Evolutionary conservation across 2,888 invertebrate genomes (phyloP).

Genomic region (Chymomyza fuscimana): DNA sequence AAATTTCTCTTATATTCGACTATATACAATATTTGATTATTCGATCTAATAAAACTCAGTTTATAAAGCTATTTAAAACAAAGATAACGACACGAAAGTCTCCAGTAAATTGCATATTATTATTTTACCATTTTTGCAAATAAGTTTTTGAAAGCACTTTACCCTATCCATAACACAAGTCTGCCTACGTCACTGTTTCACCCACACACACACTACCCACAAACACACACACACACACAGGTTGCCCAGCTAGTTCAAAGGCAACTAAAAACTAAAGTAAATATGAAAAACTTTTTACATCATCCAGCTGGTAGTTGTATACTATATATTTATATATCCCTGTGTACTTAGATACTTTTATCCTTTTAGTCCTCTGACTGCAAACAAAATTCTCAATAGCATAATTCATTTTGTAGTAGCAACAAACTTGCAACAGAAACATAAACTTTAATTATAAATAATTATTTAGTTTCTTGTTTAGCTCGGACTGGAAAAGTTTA

Average conservation of each 20-base stretch:
- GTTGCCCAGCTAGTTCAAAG: neutral
- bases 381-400: neutral
- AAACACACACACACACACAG: neutral
- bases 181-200: too few species aligned
- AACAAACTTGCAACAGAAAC: conserved; percentile 4
- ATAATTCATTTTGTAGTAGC: neutral
- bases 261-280: conserved; percentile 8
- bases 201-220: neutral
- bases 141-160: too few species aligned
- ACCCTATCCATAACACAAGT: too few species aligned
- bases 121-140: too few species aligned
- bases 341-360: neutral
- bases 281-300: neutral
- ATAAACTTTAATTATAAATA: conserved; percentile 55
- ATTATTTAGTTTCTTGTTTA: conserved; percentile 35
- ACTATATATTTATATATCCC: neutral
- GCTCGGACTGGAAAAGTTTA: neutral
- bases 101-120: too few species aligned
- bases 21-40: too few species aligned
- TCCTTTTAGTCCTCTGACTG: neutral
- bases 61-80: too few species aligned
- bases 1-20: too few species aligned
- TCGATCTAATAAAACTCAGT: too few species aligned
- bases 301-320: neutral
- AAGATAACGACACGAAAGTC: too few species aligned